phyloP scores from a whole-genome alignment of 2,113 vertebrate genomes.

The Cyphomyrus discorhynchus region DNA sequence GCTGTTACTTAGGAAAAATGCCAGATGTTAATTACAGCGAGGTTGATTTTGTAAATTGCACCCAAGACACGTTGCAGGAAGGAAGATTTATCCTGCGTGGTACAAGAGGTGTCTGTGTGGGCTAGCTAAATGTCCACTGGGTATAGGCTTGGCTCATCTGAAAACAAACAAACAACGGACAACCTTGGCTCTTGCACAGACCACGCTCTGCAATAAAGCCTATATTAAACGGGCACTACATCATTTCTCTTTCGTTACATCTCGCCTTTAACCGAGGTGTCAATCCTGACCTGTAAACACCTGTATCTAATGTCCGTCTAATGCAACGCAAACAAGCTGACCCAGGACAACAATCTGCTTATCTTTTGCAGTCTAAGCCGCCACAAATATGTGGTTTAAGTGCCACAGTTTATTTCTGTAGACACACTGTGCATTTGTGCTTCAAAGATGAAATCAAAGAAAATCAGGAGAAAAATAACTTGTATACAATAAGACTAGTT shows the following conservation, averaged over 20 bases:
- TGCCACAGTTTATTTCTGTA: background rate
- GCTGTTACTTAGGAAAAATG: slow-evolving; percentile 48
- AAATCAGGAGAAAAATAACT: background rate
- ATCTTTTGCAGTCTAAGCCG: background rate
- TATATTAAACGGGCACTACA: slow-evolving; percentile 16
- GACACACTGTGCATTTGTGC: background rate
- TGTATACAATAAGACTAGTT: background rate
- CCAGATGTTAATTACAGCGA: slow-evolving; percentile 57
- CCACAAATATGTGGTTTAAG: background rate
- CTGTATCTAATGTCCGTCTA: slow-evolving; percentile 1
- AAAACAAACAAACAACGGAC: slow-evolving; percentile 49
- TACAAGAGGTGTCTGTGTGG: slow-evolving; percentile 44
- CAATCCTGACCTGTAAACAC: slow-evolving; percentile 21
- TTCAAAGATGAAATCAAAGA: background rate
- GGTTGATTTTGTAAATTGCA: slow-evolving; percentile 59
- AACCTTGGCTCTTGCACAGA: slow-evolving; percentile 36
- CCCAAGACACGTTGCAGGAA: slow-evolving; percentile 50
- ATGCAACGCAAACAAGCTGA: background rate
- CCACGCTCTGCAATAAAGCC: slow-evolving; percentile 22
- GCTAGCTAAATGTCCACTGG: slow-evolving; percentile 38
- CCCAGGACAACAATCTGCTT: background rate
- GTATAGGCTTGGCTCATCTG: slow-evolving; percentile 43
- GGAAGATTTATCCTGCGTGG: slow-evolving; percentile 48
- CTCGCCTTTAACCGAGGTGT: background rate
- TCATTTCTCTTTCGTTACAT: background rate